Base-by-base conservation (phyloP, 2,113 vertebrate genomes). In the Ceratotherium simum region DNA sequence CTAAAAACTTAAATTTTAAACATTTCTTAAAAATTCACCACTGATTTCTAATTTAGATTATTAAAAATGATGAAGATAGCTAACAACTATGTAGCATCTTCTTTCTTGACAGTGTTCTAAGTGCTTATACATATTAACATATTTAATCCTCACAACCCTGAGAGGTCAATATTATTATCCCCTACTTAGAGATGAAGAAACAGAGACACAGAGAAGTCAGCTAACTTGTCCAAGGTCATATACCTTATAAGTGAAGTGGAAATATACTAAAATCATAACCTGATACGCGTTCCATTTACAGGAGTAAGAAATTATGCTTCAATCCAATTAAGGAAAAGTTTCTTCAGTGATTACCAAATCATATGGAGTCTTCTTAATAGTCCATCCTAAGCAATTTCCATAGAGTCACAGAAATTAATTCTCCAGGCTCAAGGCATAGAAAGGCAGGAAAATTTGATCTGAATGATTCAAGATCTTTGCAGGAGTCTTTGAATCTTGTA, bases 161-260 rank as follows among this genome's bases (percentile, higher is more conserved):
- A 79, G 14, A 86, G 5, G 39, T 70, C 84, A 94, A n/a, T 69
- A 65, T 56, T 65, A 89, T 18, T 78, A 79, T 69, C 16, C 12
- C 13, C 18, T 39, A 86, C 80, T 67, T 97, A 81, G 27, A 89
- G 36, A 69, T 83, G 10, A 73, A 62, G 16, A 91, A 95, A 89
- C 17, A 16, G 62, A 85, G 87, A 72, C 73, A 78, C 8, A 33
- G 12, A 96, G 9, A 64, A 14, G 2, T 39, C 36, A 76, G 86
- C 39, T 62, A 76, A 96, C 12, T 95, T 95, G 2, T 33, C 29
- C 11, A 60, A 95, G 23, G 17, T 82, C 62, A 90, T 48, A 58
- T 3, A 69, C 0, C 8, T 95, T 91, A 33, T 56, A 80, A 96
- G 16, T 85, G 8, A 96, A 73, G 39, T 70, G 17, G 25, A 79